phyloP scores from a whole-genome alignment of 2,113 vertebrate species.

The Triplophysa siluroides region DNA sequence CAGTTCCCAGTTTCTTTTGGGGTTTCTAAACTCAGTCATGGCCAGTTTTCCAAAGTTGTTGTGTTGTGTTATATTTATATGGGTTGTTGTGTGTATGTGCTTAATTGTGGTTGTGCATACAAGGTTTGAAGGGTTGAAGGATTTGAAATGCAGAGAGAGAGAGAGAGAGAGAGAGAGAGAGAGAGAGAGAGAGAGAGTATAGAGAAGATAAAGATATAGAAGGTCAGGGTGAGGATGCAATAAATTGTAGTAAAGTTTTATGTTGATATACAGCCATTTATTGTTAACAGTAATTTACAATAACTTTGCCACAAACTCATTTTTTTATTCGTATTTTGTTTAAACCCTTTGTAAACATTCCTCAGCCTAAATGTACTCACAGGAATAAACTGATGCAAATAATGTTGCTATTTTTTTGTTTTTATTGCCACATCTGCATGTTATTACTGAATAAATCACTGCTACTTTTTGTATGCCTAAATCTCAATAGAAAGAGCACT shows the following conservation, averaged over 20 bases:
- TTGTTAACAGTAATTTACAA: conserved; percentile 3
- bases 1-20: neutral
- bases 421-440: neutral
- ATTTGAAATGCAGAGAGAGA: neutral
- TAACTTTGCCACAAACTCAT: neutral
- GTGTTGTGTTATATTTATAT: neutral
- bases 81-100: neutral
- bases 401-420: neutral
- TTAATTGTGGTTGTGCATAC: neutral
- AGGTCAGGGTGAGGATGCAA: conserved; percentile 2
- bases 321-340: conserved; percentile 26
- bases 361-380: neutral
- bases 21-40: neutral
- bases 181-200: neutral
- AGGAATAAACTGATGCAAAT: conserved; percentile 3
- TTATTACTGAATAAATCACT: neutral
- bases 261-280: neutral
- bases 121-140: neutral
- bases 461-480: neutral
- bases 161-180: neutral
- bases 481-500: neutral
- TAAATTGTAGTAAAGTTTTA: neutral
- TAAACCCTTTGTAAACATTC: neutral
- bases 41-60: neutral
- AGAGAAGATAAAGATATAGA: conserved; percentile 23